Evolutionary conservation across 1,140 invertebrate species (phyloP).

Genomic region (Megalonaias nervosa): DNA sequence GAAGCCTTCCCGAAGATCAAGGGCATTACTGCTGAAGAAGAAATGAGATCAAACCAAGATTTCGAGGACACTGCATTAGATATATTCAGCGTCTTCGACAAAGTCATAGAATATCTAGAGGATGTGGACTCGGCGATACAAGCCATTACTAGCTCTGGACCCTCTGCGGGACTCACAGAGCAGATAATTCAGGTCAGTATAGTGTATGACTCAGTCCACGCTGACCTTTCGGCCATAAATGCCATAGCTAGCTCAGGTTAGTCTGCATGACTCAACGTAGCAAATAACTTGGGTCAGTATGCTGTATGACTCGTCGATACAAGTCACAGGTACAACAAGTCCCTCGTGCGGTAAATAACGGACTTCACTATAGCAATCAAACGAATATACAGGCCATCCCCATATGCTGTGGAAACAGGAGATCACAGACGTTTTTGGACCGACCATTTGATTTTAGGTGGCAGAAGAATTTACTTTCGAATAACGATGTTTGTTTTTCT

Average conservation of each 20-base stretch:
- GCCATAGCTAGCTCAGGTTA: not conserved
- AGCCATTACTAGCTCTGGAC: constrained; percentile 7
- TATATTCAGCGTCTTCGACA: constrained; percentile 29
- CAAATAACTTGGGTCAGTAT: no score
- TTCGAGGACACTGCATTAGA: constrained; percentile 18
- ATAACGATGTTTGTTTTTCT: no score
- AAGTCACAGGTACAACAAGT: no score
- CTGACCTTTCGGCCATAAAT: not conserved
- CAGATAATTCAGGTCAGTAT: constrained; percentile 24
- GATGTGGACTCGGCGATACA: constrained; percentile 25
- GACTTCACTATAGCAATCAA: no score
- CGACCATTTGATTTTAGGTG: no score
- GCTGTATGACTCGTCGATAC: no score
- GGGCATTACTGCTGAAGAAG: constrained; percentile 14
- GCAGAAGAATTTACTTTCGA: no score
- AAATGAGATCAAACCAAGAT: constrained; percentile 13
- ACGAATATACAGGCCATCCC: no score
- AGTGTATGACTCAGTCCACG: not conserved
- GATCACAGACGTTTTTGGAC: no score
- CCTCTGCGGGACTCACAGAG: constrained; percentile 3
- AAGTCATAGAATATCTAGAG: constrained; percentile 23
- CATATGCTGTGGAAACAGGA: no score
- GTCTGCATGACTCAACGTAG: no score
- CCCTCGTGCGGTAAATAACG: no score
- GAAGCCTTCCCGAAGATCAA: constrained; percentile 7